Conservation (phyloP, 2,888 invertebrate species). For the Synergus gifuensis region DNA sequence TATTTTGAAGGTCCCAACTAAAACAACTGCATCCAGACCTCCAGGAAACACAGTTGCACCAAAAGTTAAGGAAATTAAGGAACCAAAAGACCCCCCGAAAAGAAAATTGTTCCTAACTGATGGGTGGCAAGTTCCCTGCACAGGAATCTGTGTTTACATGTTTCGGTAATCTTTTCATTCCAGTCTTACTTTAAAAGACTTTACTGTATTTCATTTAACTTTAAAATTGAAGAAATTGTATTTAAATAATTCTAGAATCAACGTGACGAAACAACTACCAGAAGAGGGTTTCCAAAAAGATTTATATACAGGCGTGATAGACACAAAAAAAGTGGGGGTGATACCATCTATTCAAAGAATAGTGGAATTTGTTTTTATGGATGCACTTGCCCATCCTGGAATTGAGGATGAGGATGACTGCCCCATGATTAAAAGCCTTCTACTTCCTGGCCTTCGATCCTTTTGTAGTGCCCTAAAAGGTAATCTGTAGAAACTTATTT, state of each 20-base stretch:
- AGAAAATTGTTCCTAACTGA: conserved; percentile 92
- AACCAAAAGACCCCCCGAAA: conserved; percentile 78
- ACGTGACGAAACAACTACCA: conserved; percentile 90
- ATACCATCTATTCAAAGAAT: conserved; percentile 93
- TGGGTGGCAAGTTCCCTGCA: conserved; percentile 89
- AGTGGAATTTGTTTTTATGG: conserved; percentile 94
- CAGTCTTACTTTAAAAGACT: not conserved
- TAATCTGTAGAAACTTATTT: conserved; percentile 60
- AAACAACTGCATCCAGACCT: conserved; percentile 62
- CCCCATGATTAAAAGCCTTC: conserved; percentile 89
- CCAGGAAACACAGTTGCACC: conserved; percentile 66
- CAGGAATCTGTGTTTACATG: conserved; percentile 91
- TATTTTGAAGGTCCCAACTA: conserved; percentile 55
- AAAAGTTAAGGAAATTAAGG: conserved; percentile 77
- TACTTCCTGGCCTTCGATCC: conserved; percentile 89
- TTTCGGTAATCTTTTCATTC: conserved; percentile 79
- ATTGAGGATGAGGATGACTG: conserved; percentile 91
- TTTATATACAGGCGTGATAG: conserved; percentile 88
- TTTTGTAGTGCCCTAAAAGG: conserved; percentile 95
- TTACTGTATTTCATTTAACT: not conserved
- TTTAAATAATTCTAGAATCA: conserved; percentile 78
- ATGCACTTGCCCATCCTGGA: conserved; percentile 90
- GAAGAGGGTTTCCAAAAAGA: conserved; percentile 96
- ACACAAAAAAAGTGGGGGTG: conserved; percentile 87
- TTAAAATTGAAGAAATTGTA: not conserved